Evolutionary conservation across 2,797 vertebrate species (phyloP), one percentile per base, ranked within the genome.

Genomic region (Dicrostonyx torquatus): DNA sequence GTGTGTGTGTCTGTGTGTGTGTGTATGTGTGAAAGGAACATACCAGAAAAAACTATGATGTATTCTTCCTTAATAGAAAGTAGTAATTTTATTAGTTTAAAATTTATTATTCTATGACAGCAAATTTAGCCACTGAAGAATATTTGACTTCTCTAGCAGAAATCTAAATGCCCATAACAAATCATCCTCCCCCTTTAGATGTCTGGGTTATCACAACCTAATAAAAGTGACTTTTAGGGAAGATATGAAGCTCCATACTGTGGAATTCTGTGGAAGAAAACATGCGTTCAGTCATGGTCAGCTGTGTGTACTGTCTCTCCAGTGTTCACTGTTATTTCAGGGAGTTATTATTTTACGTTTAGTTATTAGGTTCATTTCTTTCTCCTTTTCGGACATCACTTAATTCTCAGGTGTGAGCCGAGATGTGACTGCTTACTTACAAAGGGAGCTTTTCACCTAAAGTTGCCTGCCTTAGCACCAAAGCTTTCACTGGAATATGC

Each of bases 301-400:
- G 1, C 55, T 87, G 45, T 73, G 12, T 55, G 73, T 73, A 45
- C 22, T 73, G 10, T 94, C 40, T 95, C 72, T 93, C 93, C 72
- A 66, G 43, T 82, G 20, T 77, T 4, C 80, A 83, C 5, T 10
- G 29, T 64, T 48, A 29, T 86, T 90, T 75, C 66, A 60, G 89
- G 62, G 84, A 68, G 22, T 45, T 86, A 90, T 85, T 40, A 80
- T 92, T 77, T 92, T 13, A 8, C 84, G 18, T 90, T 31, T 75
- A 50, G 48, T 53, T 77, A 72, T 87, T n/a, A 55, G 43, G 92
- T 12, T 87, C 2, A 85, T 90, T 34, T 58, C n/a, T 55, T 93
- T 91, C 70, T 24, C 43, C 73, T 88, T 79, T 79, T 66, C 24
- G 68, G 22, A 20, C 12, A 89, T 11, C 62, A 9, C 70, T 84